These are phyloP conservation scores for Beaufortia kweichowensis DNA, from an alignment of 2,113 vertebrate genomes.

Conservation along the genomic window DNA sequence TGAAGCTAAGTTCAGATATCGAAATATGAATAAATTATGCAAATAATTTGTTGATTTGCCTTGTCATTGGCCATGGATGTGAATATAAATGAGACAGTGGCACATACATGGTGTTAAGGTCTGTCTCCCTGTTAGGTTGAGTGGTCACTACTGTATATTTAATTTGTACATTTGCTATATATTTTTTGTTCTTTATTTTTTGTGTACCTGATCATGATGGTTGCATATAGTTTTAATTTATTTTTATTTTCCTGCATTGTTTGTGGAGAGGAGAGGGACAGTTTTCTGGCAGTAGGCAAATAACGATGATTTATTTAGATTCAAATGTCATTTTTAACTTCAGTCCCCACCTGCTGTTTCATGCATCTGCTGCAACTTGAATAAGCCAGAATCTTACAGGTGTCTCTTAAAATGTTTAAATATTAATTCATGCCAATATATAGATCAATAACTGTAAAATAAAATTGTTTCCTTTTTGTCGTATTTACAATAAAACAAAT, in stretches of 20 bases:
- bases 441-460: constrained; percentile 65
- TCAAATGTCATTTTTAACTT: constrained; percentile 34
- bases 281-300: constrained; percentile 25
- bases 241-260: constrained; percentile 39
- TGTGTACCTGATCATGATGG: constrained; percentile 33
- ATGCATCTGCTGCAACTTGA: constrained; percentile 58
- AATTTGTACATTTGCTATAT: constrained; percentile 47
- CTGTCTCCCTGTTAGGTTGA: constrained; percentile 37
- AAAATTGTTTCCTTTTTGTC: constrained; percentile 67
- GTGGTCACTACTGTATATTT: constrained; percentile 54
- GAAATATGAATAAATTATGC: constrained; percentile 96
- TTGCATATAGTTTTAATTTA: constrained; percentile 48
- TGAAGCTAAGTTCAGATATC: constrained; percentile 85
- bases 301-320: constrained; percentile 38
- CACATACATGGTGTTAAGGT: constrained; percentile 32
- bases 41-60: constrained; percentile 88
- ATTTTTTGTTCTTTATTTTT: constrained; percentile 33
- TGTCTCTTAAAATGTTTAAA: constrained; percentile 58
- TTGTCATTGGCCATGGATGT: constrained; percentile 63
- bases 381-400: constrained; percentile 52
- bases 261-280: constrained; percentile 49
- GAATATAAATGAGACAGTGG: constrained; percentile 43
- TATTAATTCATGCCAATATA: constrained; percentile 62
- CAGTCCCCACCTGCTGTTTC: constrained; percentile 53
- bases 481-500: constrained; percentile 66